Percentiles rank a stretch among this genome's conserved stretches.
Conservation (phyloP, 2,888 invertebrate genomes). For the Cerastis leucographa region DNA sequence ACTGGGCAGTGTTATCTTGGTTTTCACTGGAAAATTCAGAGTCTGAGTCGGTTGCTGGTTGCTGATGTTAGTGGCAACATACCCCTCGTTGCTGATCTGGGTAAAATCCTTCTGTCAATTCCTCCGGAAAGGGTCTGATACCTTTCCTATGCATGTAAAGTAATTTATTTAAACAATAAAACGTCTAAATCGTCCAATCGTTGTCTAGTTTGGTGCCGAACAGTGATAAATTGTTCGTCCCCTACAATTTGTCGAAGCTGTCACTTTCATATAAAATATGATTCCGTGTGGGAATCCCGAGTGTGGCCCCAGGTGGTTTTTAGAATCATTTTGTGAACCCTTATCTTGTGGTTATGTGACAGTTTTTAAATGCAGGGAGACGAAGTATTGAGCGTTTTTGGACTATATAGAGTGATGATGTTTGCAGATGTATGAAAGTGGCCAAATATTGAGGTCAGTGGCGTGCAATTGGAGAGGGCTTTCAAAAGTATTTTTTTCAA, state of each 20-base stretch:
- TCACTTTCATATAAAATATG: conserved; percentile 54
- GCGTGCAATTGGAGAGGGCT: neutral
- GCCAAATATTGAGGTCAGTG: neutral
- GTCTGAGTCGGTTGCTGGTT: neutral
- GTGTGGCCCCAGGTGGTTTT: conserved; percentile 38
- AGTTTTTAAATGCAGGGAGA: conserved; percentile 19
- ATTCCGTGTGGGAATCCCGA: conserved; percentile 21
- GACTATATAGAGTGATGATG: neutral
- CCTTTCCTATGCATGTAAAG: neutral
- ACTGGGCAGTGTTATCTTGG: neutral
- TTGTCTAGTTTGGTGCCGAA: conserved; percentile 19
- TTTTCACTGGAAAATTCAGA: neutral
- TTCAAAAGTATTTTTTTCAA: neutral
- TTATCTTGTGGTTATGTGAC: conserved; percentile 39
- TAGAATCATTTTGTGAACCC: conserved; percentile 32
- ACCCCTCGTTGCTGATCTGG: neutral
- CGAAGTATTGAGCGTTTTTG: neutral
- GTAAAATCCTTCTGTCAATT: neutral
- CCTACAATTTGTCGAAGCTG: conserved; percentile 44
- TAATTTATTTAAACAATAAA: conserved; percentile 2
- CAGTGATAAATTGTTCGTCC: conserved; percentile 39
- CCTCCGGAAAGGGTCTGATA: neutral
- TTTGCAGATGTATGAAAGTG: neutral
- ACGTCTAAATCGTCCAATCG: conserved; percentile 21
- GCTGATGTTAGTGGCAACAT: neutral